phyloP scores from a whole-genome alignment of 2,797 vertebrate species.

The Heliangelus exortis region DNA sequence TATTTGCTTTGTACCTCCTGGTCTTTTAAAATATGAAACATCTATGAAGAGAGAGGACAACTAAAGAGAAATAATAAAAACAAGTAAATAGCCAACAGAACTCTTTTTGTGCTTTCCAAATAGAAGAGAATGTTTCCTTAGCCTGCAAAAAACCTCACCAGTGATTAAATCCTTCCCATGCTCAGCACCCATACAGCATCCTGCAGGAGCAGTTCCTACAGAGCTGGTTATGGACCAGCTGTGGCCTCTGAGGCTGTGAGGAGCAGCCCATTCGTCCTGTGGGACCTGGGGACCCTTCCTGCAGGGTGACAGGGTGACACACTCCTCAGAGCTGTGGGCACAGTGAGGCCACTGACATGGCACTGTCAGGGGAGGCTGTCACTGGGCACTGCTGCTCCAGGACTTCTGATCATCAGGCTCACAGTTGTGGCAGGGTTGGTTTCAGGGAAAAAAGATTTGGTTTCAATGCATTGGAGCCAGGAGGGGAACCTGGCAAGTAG shows the following conservation, averaged over 20 bases:
- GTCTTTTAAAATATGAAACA: neutral
- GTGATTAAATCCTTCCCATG: neutral
- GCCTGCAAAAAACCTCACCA: neutral
- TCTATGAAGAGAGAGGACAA: neutral
- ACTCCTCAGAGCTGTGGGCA: neutral
- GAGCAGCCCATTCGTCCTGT: neutral
- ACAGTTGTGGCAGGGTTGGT: neutral
- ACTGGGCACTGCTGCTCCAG: neutral
- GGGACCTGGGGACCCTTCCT: neutral
- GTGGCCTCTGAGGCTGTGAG: neutral
- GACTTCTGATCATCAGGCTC: neutral
- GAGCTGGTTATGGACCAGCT: neutral
- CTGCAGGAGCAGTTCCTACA: neutral
- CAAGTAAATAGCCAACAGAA: neutral
- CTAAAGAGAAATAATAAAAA: neutral
- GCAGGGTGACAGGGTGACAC: neutral
- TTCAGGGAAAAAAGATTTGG: neutral
- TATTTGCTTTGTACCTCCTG: neutral
- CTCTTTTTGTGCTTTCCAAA: neutral
- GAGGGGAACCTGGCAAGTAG: neutral
- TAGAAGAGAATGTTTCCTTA: neutral
- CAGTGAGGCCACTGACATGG: neutral
- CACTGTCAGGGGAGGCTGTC: neutral
- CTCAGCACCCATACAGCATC: neutral
- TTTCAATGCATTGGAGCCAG: neutral